These are phyloP conservation scores for Drosophila repletoides DNA, from an alignment of 1,140 invertebrate species.

Conservation along the genomic window DNA sequence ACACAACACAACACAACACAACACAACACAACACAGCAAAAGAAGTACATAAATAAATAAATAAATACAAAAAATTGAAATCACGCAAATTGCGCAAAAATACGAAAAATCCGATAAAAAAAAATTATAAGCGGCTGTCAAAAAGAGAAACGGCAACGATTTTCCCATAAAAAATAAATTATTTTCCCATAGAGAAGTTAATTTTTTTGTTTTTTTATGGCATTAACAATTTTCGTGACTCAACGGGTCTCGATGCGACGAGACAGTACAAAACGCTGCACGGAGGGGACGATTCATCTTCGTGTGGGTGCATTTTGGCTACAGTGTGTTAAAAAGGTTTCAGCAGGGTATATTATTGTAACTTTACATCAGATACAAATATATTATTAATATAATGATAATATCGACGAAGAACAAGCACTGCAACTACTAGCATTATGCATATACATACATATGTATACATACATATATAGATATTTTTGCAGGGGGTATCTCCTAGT, in stretches of 20 bases:
- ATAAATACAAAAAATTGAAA: conserved; percentile 27
- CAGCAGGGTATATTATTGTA: too few relatives aligned
- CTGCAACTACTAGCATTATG: too few relatives aligned
- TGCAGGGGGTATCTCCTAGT: too few relatives aligned
- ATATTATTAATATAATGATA: too few relatives aligned
- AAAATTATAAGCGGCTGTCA: conserved; percentile 41
- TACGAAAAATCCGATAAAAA: conserved; percentile 26
- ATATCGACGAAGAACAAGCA: too few relatives aligned
- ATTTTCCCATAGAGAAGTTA: conserved; percentile 53
- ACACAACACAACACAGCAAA: background rate
- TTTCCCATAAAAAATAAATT: conserved; percentile 58
- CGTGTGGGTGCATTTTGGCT: conserved; percentile 32
- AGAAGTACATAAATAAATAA: conserved; percentile 20
- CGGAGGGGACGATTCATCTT: conserved; percentile 59
- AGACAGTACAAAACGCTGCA: conserved; percentile 7
- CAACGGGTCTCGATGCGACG: background rate
- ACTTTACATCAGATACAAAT: too few relatives aligned
- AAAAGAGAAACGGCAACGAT: conserved; percentile 38
- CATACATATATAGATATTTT: too few relatives aligned
- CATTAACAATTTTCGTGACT: conserved; percentile 54
- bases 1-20: background rate
- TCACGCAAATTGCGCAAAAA: conserved; percentile 40
- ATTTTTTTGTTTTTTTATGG: conserved; percentile 37
- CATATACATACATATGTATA: too few relatives aligned
- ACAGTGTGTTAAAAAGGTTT: too few relatives aligned